Evolutionary conservation across 1,140 invertebrate genomes (phyloP), one percentile per base, ranked within the genome.

Genomic region (Aphidius ervi): DNA sequence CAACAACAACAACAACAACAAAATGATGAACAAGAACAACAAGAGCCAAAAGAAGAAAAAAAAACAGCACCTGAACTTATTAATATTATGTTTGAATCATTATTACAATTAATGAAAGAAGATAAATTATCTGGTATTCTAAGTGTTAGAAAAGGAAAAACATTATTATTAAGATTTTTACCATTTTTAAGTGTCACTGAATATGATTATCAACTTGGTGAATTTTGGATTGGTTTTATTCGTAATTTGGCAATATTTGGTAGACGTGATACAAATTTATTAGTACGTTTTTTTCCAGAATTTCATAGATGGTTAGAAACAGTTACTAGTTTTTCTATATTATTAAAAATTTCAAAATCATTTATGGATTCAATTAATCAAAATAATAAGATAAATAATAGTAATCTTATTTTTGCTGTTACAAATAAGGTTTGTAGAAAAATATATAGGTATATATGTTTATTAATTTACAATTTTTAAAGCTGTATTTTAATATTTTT

Each of bases 131-230:
- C 82, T 7, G 83, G 84, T 67, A 85, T 88, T 80, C 74, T 90
- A 63, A 85, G 83, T 66, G 86, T 90, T 55, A 82, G 88, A 62
- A 91, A 91, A 69, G 89, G 88, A 70, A 87, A 88, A 83, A 83
- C 80, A 65, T 72, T 87, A 48, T 70, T 86, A 48, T 71, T 85
- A 40, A 78, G 86, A 64, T 76, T 86, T 61, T 75, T 87, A 68
- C 81, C 84, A 39, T 82, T 77, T 39, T 67, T 84, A 59, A 75
- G 72, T 54, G 69, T 75, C 10, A 75, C 68, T n/a, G 73, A 79
- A 58, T 74, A 81, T 66, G 71, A 73, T 46, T 69, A 65, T 56
- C 70, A 83, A 53, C 71, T 83, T 7, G 78, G 74, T 68, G 78
- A 77, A 59, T 67, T 84, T 9, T 84, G 83, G 83, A 72, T 71